Percentiles rank a stretch among this genome's conserved stretches.
phyloP scores from a whole-genome alignment of 2,888 invertebrate species.

The Leucophora obtusa region DNA sequence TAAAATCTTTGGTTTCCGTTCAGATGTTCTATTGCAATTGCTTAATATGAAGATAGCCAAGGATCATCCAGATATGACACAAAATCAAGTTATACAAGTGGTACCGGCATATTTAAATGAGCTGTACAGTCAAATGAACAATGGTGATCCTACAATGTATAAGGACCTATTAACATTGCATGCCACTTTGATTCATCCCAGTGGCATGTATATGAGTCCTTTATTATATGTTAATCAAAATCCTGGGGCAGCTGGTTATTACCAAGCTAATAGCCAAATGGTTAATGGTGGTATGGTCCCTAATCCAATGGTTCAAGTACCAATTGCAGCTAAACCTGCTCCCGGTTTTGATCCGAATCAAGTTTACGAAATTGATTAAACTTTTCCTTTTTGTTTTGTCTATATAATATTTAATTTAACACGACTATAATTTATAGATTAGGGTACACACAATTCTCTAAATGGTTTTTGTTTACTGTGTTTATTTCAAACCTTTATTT shows the following conservation, averaged over 20 bases:
- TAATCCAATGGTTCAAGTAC: constrained; percentile 38
- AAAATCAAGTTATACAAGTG: constrained; percentile 82
- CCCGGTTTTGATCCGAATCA: constrained; percentile 72
- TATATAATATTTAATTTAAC: constrained; percentile 29
- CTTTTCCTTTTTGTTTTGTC: background rate
- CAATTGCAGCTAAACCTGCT: constrained; percentile 49
- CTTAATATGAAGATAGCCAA: constrained; percentile 80
- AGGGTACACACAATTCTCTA: constrained; percentile 7
- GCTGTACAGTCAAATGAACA: constrained; percentile 82
- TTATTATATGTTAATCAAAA: constrained; percentile 76
- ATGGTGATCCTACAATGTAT: constrained; percentile 77
- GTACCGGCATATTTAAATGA: constrained; percentile 81
- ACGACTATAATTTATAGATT: constrained; percentile 34
- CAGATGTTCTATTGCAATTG: constrained; percentile 77
- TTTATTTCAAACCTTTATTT: background rate
- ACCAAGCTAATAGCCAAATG: constrained; percentile 66
- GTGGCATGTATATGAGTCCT: constrained; percentile 77
- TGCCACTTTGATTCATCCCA: constrained; percentile 74
- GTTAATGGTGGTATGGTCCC: constrained; percentile 54
- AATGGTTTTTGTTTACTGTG: background rate
- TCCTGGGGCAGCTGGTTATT: constrained; percentile 73
- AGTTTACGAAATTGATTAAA: constrained; percentile 76
- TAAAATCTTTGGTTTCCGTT: constrained; percentile 78
- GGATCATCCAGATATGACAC: constrained; percentile 83
- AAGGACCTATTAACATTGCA: constrained; percentile 75